Percentiles rank a stretch among this genome's conserved stretches.
phyloP scores from a whole-genome alignment of 2,113 vertebrate genomes.

The Cynocephalus volans region DNA sequence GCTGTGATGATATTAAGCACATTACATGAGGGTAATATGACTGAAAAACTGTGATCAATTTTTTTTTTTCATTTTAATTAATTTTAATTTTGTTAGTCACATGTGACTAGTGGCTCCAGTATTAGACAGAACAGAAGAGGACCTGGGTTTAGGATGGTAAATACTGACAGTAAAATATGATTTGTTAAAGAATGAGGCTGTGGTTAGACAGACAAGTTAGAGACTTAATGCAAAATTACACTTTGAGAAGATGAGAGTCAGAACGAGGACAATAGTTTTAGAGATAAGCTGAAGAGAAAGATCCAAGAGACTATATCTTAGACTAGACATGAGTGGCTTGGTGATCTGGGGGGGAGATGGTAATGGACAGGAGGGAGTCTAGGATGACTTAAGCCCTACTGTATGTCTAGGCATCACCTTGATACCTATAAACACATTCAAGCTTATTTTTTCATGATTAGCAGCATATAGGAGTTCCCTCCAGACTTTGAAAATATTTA shows the following conservation, averaged over 20 bases:
- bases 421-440: neutral
- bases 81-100: neutral
- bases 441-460: neutral
- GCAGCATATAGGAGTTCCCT: neutral
- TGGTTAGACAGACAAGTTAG: neutral
- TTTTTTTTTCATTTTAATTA: slow-evolving; percentile 43
- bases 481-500: slow-evolving; percentile 18
- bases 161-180: neutral
- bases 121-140: neutral
- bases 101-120: neutral
- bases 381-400: neutral
- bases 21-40: neutral
- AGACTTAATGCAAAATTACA: neutral
- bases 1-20: neutral
- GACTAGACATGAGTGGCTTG: neutral
- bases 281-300: neutral
- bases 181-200: slow-evolving; percentile 20
- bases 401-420: neutral
- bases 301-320: neutral
- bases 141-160: neutral
- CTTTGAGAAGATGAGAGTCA: neutral
- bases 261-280: neutral
- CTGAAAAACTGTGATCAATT: neutral
- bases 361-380: neutral
- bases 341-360: neutral